Percentiles rank a stretch among this genome's conserved stretches.
These are phyloP conservation scores for Poeciliopsis infans DNA, from an alignment of 2,797 vertebrate species.

Conservation along the genomic window DNA sequence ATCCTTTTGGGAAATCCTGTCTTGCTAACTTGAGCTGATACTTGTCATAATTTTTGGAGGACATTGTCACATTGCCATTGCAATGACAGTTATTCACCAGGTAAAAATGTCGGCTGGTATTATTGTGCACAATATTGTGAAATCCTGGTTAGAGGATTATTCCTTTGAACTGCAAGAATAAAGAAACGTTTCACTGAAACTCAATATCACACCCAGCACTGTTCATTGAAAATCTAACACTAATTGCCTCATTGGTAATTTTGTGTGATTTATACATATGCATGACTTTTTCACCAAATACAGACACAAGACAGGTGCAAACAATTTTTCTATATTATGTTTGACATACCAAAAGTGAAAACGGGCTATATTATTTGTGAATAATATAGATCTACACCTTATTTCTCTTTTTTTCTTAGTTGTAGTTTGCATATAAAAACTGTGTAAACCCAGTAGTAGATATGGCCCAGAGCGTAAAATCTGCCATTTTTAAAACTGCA, in stretches of 20 bases:
- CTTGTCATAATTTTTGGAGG: not conserved
- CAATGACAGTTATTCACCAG: not conserved
- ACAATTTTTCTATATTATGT: not conserved
- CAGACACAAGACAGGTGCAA: not conserved
- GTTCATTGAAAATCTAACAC: not conserved
- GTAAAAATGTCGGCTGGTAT: not conserved
- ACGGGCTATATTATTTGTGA: not conserved
- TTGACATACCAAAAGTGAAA: not conserved
- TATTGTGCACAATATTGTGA: not conserved
- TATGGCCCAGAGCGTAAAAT: not conserved
- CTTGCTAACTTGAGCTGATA: not conserved
- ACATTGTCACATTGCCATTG: not conserved
- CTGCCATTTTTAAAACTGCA: not conserved
- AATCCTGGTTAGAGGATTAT: too few relatives aligned
- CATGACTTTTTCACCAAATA: not conserved
- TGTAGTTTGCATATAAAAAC: not conserved
- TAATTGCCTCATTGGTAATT: not conserved
- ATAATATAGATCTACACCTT: not conserved
- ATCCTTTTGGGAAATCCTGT: not conserved
- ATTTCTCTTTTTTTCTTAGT: not conserved
- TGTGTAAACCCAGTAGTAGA: not conserved
- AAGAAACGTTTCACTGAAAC: not conserved
- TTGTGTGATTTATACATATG: not conserved
- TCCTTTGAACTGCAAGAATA: too few relatives aligned
- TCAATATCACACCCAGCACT: not conserved